Evolutionary conservation across 2,797 vertebrate genomes (phyloP).

Genomic region (Chiloscyllium punctatum): DNA sequence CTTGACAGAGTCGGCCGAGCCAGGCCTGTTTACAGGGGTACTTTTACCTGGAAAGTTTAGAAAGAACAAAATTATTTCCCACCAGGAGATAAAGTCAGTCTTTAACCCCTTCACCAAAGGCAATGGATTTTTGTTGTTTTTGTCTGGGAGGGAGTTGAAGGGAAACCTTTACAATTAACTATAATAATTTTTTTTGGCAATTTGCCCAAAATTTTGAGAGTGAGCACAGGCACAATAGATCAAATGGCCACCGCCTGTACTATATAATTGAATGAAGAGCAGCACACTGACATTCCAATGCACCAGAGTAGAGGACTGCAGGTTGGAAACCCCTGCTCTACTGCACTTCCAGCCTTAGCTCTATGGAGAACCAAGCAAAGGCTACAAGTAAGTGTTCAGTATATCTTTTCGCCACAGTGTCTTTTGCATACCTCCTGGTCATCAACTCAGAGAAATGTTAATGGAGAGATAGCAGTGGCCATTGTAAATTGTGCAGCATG

Average conservation of each 20-base stretch:
- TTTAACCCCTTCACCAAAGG: conserved; percentile 32
- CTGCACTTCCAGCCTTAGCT: not conserved
- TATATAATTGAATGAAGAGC: not conserved
- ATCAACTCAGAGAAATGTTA: not conserved
- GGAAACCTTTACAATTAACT: not conserved
- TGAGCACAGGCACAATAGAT: not conserved
- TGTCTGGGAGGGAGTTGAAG: too few relatives aligned
- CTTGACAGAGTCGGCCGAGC: conserved; percentile 72
- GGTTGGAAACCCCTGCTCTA: not conserved
- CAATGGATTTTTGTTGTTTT: not conserved
- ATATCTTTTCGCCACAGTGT: not conserved
- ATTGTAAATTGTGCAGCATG: not conserved
- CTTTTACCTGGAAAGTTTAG: conserved; percentile 79
- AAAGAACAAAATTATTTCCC: conserved; percentile 46
- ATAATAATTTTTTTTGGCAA: not conserved
- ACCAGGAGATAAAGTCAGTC: conserved; percentile 40
- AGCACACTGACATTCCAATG: not conserved
- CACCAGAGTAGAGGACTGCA: not conserved
- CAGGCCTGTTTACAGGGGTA: conserved; percentile 80
- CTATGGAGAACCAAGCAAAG: not conserved
- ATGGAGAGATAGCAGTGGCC: not conserved
- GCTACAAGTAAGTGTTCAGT: not conserved
- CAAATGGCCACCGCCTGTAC: not conserved
- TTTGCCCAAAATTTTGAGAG: not conserved
- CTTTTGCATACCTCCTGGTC: not conserved